Evolutionary conservation across 2,888 invertebrate species (phyloP), one percentile per base, ranked within the genome.

Genomic region (Synergus itoensis): DNA sequence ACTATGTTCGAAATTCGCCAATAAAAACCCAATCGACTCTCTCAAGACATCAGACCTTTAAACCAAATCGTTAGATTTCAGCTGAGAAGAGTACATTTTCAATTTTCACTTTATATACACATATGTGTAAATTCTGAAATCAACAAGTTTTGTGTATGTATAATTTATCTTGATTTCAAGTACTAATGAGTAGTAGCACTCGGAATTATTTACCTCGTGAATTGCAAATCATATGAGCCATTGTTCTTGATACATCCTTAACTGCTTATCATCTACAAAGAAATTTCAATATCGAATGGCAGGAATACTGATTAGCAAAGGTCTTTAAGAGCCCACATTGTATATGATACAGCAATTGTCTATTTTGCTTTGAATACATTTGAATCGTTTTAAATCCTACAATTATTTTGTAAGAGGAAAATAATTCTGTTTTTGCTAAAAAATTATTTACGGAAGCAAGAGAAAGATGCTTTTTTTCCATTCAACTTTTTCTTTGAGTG

Each of bases 171-270:
- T 53, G 53, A n/a, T 65, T 65, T 65, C 40, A 2, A 11, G 16
- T 41, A 41, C 21, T 67, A 67, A 41, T 48, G 28, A 48, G 45
- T 69, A 48, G 45, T 69, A 69, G 11, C 16, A 40, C 14, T 45
- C 18, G 69, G 69, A 69, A 69, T 69, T 69, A 45, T 69, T 69
- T 21, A 67, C 14, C 43, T 21, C 67, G 21, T n/a, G 43, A 69
- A 69, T 69, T 45, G 21, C 45, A 69, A 69, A 69, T 21, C 21
- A 48, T 21, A 67, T 21, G 14, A 14, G 45, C 45, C 45, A 45
- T 69, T 69, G 69, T 69, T 69, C 45, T 69, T 43, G 21, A 69
- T 67, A 67, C 41, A 43, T 69, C 21, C 67, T 43, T 69, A 21
- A 69, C 45, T 36, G 36, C 5, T 69, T 69, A 69, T 48, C 48